Evolutionary conservation across 2,113 vertebrate species (phyloP), one percentile per base, ranked within the genome.

Genomic region (Channa maculata): DNA sequence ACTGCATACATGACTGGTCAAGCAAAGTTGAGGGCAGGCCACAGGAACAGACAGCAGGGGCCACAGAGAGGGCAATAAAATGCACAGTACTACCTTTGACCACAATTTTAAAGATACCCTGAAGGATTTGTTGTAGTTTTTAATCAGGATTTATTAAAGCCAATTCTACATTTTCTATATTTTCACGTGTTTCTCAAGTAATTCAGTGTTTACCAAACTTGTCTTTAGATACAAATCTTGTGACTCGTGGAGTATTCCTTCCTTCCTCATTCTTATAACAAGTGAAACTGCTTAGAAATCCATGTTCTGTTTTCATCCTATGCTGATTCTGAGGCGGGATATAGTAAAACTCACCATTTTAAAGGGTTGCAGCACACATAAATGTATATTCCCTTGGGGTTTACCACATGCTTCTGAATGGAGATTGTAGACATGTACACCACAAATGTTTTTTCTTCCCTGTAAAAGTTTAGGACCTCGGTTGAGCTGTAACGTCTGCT

Each of bases 1-100:
- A 83, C 74, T 81, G 75, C 71, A 81, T 88, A 89, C 90, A 88
- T 91, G 89, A 76, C 75, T 75, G 85, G 66, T 77, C 90, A 92
- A 88, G 86, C 89, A 83, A 62, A 84, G 77, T 75, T 80, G 48
- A 75, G 53, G 74, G 53, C 69, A n/a, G 68, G 77, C 62, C 37
- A 33, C 65, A 73, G 70, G 81, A 71, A 78, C 58, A 65, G 68
- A 58, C 55, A 57, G 57, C 24, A 36, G 80, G 75, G 83, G 72
- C 65, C 80, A 72, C 48, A 24, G 78, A 75, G 58, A 55, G 74
- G 72, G 59, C 82, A 79, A 67, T 73, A 71, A 67, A 75, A 77
- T 52, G 36, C 80, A 89, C 85, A 89, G 84, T 82, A 77, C 75
- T 62, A 57, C 81, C 76, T 86, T 80, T 90, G 68, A 89, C 66